Percentiles rank a stretch among this genome's conserved stretches.
These are phyloP conservation scores for Drosophila malerkotliana DNA, from an alignment of 1,140 invertebrate genomes.

Conservation along the genomic window DNA sequence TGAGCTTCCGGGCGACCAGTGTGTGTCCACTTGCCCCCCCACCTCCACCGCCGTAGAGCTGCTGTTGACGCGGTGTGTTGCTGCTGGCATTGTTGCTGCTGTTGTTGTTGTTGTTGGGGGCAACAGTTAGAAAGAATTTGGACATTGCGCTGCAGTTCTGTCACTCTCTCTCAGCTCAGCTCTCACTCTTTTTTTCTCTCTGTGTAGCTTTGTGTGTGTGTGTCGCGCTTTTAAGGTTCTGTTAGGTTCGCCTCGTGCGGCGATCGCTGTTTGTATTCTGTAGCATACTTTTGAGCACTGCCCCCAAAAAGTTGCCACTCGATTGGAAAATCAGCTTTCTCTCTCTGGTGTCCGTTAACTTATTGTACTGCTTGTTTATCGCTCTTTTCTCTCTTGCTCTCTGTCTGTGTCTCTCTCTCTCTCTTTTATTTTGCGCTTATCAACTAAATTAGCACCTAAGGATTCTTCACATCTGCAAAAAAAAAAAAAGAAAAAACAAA, in stretches of 20 bases:
- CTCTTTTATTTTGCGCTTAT: conserved; percentile 66
- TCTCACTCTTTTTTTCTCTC: conserved; percentile 20
- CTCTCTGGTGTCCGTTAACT: conserved; percentile 11
- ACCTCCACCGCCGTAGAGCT: conserved; percentile 47
- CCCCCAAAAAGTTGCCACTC: conserved; percentile 51
- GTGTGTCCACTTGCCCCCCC: conserved; percentile 28
- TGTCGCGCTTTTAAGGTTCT: conserved; percentile 1
- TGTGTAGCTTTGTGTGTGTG: conserved; percentile 4
- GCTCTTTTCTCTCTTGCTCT: conserved; percentile 6
- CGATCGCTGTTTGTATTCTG: conserved; percentile 33
- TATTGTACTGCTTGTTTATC: conserved; percentile 70
- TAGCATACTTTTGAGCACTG: conserved; percentile 68
- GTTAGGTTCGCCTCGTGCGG: conserved; percentile 40
- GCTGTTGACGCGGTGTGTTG: conserved; percentile 49
- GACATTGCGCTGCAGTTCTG: conserved; percentile 73
- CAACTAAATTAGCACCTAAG: conserved; percentile 84
- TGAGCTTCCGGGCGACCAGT: conserved; percentile 64
- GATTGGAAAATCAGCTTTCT: conserved; percentile 39
- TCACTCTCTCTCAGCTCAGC: conserved; percentile 4
- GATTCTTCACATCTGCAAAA: conserved; percentile 83
- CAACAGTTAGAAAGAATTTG: conserved; percentile 73
- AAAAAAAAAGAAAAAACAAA: conserved; percentile 27
- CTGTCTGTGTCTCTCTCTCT: background rate
- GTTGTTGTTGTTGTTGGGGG: conserved; percentile 40
- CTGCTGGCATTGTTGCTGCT: conserved; percentile 33